phyloP scores from a whole-genome alignment of 2,113 vertebrate species.

The Nycticryphes semicollaris region DNA sequence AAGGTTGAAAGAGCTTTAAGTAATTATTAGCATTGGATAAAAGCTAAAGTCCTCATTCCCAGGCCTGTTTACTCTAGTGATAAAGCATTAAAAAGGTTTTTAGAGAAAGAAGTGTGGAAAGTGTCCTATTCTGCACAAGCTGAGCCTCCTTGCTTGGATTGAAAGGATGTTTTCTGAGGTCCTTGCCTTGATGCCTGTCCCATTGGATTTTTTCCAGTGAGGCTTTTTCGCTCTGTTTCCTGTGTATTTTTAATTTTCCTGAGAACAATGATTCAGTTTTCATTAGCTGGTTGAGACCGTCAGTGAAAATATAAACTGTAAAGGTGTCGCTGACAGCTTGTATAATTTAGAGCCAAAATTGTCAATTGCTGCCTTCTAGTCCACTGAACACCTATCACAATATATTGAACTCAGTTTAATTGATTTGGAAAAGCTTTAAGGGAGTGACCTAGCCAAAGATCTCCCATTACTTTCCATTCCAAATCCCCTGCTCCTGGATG shows the following conservation, averaged over 20 bases:
- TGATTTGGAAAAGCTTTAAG: constrained; percentile 38
- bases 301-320: neutral
- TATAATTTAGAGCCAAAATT: neutral
- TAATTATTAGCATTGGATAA: neutral
- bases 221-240: neutral
- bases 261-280: constrained; percentile 18
- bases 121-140: neutral
- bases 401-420: constrained; percentile 5
- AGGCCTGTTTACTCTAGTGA: neutral
- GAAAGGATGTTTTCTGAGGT: neutral
- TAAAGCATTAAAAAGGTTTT: neutral
- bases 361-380: neutral
- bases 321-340: constrained; percentile 21
- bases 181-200: neutral
- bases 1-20: neutral
- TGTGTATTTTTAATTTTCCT: neutral
- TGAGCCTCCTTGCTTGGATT: neutral
- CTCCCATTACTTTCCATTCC: neutral
- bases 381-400: constrained; percentile 18
- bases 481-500: neutral
- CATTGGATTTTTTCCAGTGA: fast-evolving
- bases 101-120: neutral
- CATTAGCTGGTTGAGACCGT: neutral
- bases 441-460: neutral
- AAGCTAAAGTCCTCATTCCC: neutral